A percentile compares a stretch with the other conserved stretches of the same genome.
Conservation (phyloP, 1,140 invertebrate species). For the Nasonia vitripennis region DNA sequence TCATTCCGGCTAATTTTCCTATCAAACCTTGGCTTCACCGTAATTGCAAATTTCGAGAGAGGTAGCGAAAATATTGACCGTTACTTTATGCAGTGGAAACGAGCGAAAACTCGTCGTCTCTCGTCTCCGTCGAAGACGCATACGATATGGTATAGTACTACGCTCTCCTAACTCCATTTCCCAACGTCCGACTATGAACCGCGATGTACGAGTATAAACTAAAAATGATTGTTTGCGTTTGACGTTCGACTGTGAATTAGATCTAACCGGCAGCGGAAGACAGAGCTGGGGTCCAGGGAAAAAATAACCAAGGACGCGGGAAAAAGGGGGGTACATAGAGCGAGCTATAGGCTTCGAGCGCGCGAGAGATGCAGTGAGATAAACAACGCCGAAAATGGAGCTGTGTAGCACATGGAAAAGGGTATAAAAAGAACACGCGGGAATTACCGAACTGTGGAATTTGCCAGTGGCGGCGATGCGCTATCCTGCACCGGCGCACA, state of each 20-base stretch:
- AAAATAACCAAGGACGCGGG: slow-evolving; percentile 42
- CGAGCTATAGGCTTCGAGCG: background rate
- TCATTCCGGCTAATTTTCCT: too few relatives aligned
- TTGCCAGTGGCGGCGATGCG: background rate
- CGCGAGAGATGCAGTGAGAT: background rate
- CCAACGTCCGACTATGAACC: too few relatives aligned
- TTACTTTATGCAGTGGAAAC: too few relatives aligned
- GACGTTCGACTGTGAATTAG: background rate
- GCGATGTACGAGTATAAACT: background rate
- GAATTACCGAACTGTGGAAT: slow-evolving; percentile 33
- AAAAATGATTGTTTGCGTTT: background rate
- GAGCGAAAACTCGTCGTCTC: too few relatives aligned
- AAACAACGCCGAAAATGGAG: slow-evolving; percentile 23
- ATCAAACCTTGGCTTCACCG: too few relatives aligned
- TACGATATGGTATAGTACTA: too few relatives aligned
- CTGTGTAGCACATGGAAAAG: background rate
- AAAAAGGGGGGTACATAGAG: background rate
- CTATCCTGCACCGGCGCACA: too few relatives aligned
- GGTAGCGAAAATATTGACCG: too few relatives aligned
- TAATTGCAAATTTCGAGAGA: too few relatives aligned
- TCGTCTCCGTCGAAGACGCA: too few relatives aligned
- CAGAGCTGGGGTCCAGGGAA: background rate
- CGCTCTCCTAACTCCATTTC: too few relatives aligned
- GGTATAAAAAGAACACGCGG: background rate
- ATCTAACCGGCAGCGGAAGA: background rate